phyloP scores from a whole-genome alignment of 2,888 invertebrate genomes.

The Drosophila suboccidentalis region DNA sequence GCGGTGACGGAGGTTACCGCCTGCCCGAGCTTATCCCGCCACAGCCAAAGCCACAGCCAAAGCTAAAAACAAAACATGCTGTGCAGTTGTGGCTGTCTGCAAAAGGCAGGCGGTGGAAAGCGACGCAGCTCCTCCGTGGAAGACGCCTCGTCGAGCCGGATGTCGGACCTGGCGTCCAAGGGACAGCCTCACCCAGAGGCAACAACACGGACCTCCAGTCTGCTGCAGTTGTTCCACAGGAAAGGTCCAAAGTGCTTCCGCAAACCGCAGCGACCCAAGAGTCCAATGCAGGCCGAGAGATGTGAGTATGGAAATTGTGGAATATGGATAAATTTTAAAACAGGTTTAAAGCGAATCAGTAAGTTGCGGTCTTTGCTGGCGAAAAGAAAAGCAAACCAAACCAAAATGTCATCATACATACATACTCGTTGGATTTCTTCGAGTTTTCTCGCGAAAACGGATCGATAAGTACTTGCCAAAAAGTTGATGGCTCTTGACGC shows the following conservation, averaged over 20 bases:
- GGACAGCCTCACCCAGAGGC: constrained; percentile 63
- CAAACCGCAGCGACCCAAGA: constrained; percentile 88
- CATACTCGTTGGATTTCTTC: too few species aligned
- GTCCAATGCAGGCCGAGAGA: constrained; percentile 92
- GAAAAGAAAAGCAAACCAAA: background rate
- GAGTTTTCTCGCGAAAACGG: background rate
- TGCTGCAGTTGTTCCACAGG: constrained; percentile 86
- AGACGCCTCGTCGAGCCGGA: constrained; percentile 85
- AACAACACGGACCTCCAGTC: constrained; percentile 77
- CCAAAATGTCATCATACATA: constrained; percentile 1
- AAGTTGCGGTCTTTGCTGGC: background rate
- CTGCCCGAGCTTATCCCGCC: constrained; percentile 26
- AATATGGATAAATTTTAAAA: constrained; percentile 3
- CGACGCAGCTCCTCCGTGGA: constrained; percentile 85
- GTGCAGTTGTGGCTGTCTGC: constrained; percentile 85
- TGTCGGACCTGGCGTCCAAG: constrained; percentile 81
- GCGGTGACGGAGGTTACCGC: constrained; percentile 21
- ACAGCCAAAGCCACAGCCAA: background rate
- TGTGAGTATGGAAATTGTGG: constrained; percentile 88
- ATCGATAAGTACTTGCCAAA: constrained; percentile 14
- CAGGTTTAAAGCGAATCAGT: background rate
- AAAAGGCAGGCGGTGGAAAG: constrained; percentile 80
- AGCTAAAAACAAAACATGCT: constrained; percentile 74
- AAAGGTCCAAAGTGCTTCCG: constrained; percentile 89
- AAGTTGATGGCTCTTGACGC: background rate